Evolutionary conservation across 2,888 invertebrate genomes (phyloP), one percentile per base, ranked within the genome.

Genomic region (Eupithecia exiguata): DNA sequence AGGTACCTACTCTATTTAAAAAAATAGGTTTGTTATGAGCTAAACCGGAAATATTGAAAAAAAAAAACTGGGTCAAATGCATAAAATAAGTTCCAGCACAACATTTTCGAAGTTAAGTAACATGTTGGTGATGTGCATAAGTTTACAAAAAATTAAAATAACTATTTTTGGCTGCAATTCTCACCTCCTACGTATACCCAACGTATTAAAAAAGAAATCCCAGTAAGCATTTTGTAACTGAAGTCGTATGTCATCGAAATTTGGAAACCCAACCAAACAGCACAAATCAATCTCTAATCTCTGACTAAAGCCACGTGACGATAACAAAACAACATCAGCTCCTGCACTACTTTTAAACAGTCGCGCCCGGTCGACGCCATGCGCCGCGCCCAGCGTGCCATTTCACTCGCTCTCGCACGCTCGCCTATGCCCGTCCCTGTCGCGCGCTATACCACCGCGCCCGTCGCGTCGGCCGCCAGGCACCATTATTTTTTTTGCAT

Each of bases 361-460:
- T 43, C 75, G 75, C 75, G 75, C 70, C 72, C 69, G 58, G 75
- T 58, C 69, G 75, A 72, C 75, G 74, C 71, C 74, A 75, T 70
- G 74, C 69, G 63, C 75, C 75, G 68, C 53, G 65, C 65, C 61
- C 70, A 46, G 63, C 70, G 68, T 35, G 62, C 70, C 53, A 12
- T 35, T 61, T 61, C 35, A 25, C 61, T 58, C 71, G 43, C 67
- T 49, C 70, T n/a, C 69, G 49, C 53, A 35, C 21, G 21, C 53
- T 25, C 49, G 21, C 40, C 38, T 72, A 63, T 70, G 53, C 30
- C 65, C 58, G 30, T 75, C 75, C 53, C 75, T 16, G 53, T 75
- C 71, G 14, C 73, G 35, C 72, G 9, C 71, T 65, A 69, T 61
- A 61, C 58, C 18, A 61, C 68, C 74, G 67, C 72, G 69, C 65